Evolutionary conservation across 2,888 invertebrate species (phyloP).

Genomic region (Torymus auratus): DNA sequence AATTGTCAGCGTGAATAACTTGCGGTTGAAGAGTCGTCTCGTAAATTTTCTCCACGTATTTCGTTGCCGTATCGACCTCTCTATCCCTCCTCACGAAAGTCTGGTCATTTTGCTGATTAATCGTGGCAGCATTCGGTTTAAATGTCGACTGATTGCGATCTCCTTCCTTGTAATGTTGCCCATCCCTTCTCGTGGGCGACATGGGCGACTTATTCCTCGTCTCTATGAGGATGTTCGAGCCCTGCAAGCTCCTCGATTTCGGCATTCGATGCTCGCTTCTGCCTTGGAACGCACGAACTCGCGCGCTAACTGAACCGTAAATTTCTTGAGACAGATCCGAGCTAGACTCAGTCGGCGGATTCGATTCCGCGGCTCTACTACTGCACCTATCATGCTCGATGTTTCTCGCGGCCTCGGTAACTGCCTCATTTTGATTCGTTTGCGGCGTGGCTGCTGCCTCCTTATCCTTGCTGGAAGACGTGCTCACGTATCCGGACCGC

Average conservation of each 20-base stretch:
- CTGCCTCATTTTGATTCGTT: constrained; percentile 63
- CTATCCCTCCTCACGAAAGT: constrained; percentile 47
- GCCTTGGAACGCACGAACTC: constrained; percentile 62
- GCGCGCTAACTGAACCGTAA: constrained; percentile 63
- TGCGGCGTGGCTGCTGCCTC: constrained; percentile 66
- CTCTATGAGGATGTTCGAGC: constrained; percentile 55
- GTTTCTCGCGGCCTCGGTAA: neutral
- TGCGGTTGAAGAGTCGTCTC: constrained; percentile 68
- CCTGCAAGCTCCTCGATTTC: constrained; percentile 56
- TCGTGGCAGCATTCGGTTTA: constrained; percentile 63
- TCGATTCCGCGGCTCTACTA: constrained; percentile 19
- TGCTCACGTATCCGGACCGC: constrained; percentile 42
- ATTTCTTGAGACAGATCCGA: constrained; percentile 42
- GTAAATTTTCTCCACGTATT: constrained; percentile 69
- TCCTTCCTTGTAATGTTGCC: constrained; percentile 64
- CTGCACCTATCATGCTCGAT: neutral
- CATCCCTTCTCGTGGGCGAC: constrained; percentile 65
- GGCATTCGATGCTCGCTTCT: constrained; percentile 59
- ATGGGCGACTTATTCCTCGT: constrained; percentile 63
- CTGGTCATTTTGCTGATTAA: constrained; percentile 62
- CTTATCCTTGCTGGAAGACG: constrained; percentile 70
- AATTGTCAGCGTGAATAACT: constrained; percentile 70
- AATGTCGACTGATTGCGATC: constrained; percentile 66
- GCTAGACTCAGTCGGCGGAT: constrained; percentile 29
- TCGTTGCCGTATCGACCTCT: constrained; percentile 53